Evolutionary conservation across 2,888 invertebrate genomes (phyloP), one percentile per base, ranked within the genome.

Genomic region (Oscheius myriophilus): DNA sequence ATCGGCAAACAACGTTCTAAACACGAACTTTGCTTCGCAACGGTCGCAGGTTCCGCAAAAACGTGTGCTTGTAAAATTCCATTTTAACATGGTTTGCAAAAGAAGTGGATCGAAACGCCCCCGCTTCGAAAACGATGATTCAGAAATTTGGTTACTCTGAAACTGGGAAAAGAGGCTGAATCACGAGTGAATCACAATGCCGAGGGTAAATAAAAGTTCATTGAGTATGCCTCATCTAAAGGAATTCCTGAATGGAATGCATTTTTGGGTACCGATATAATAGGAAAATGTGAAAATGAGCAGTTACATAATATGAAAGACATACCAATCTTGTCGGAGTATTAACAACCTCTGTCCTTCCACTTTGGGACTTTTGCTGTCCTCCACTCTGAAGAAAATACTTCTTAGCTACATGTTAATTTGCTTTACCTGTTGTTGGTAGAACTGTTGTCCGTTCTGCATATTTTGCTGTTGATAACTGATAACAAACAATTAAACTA

Each of bases 311-410:
- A n/a, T 53, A 23, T 39, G 18, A 14, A 1, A 18, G 23, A 52
- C 59, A 14, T 33, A 68, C 69, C 51, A 69, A 45, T 33, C 51
- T 18, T 16, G 59, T 46, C 23, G 69, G 69, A 46, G 49, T 63
- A 21, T 69, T 62, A 18, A 54, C 57, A 26, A 69, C 54, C 33
- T 72, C 72, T 16, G 75, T 67, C 49, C 75, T 46, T 25, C 75
- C 69, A 18, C 70, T 51, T 1, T 51, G 49, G 33, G 54, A 25
- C n/a, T 52, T 51, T 18, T 51, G 51, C 16, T 51, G 16, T 25
- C 25, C 23, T 51, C 14, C n/a, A 21, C 18, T 23, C 51, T 25
- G 12, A 18, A n/a, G 18, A 18, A 51, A 12, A 18, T 2, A 14
- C 51, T n/a, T n/a, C 11, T 18, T 18, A 25, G 25, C 12, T 3